Percentiles rank a stretch among this genome's conserved stretches.
Evolutionary conservation across 2,797 vertebrate species (phyloP).

Genomic region (Erithacus rubecula): DNA sequence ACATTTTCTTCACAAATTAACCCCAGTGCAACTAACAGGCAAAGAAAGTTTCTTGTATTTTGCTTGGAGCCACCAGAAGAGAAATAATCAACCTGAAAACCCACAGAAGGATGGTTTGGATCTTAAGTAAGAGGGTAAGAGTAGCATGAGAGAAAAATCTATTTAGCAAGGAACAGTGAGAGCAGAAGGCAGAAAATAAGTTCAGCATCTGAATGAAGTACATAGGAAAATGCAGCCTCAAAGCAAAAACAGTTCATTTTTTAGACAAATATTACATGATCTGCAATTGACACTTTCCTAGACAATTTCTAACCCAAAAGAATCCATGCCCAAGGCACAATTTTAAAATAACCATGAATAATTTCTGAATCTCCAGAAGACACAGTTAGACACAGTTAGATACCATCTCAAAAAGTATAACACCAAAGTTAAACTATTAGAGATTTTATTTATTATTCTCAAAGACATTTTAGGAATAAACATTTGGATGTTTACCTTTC

Average conservation of each 20-base stretch:
- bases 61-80: background rate
- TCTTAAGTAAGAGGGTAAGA: background rate
- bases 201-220: background rate
- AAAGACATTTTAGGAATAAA: background rate
- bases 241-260: background rate
- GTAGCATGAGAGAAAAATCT: background rate
- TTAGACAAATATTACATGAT: background rate
- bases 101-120: background rate
- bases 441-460: background rate
- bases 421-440: background rate
- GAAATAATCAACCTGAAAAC: background rate
- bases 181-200: background rate
- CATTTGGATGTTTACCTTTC: background rate
- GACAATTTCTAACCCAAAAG: background rate
- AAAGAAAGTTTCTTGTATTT: background rate
- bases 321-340: background rate
- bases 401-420: background rate
- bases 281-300: background rate
- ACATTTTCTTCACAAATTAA: background rate
- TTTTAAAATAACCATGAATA: constrained; percentile 7
- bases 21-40: background rate
- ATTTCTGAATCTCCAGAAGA: background rate
- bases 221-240: background rate
- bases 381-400: background rate
- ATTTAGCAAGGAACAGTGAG: background rate